Evolutionary conservation across 2,888 invertebrate species (phyloP).

Genomic region (Heliconius sara): DNA sequence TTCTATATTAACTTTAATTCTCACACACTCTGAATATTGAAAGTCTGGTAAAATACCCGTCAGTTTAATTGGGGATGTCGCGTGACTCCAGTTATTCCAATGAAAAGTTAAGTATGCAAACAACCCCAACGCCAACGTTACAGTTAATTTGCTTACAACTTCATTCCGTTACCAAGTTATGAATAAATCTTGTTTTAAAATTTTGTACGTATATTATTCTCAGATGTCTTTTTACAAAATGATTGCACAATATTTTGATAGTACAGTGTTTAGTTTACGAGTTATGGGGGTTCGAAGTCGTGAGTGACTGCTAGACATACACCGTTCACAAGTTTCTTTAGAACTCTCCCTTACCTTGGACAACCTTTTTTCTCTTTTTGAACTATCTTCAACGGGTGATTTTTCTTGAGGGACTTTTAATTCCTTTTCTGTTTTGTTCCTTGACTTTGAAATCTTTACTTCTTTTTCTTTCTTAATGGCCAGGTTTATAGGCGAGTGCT

Average conservation of each 20-base stretch:
- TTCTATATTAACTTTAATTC: no score
- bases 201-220: no score
- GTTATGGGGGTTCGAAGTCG: no score
- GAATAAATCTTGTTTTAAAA: neutral
- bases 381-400: slow-evolving; percentile 65
- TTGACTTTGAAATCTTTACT: slow-evolving; percentile 60
- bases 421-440: slow-evolving; percentile 73
- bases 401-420: slow-evolving; percentile 71
- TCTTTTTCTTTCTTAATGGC: slow-evolving; percentile 66
- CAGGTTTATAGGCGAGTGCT: slow-evolving; percentile 71
- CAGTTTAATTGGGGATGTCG: slow-evolving; percentile 17
- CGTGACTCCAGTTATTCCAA: slow-evolving; percentile 24
- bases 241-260: no score
- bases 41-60: neutral
- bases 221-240: no score
- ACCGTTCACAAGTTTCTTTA: slow-evolving; percentile 77
- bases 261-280: no score
- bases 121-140: slow-evolving; percentile 16
- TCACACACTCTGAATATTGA: no score
- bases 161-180: neutral
- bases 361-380: slow-evolving; percentile 62
- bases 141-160: slow-evolving; percentile 21
- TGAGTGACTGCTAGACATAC: no score
- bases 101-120: slow-evolving; percentile 33
- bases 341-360: slow-evolving; percentile 73